These are phyloP conservation scores for Eupristina koningsbergeri DNA, from an alignment of 1,140 invertebrate genomes.

Conservation along the genomic window DNA sequence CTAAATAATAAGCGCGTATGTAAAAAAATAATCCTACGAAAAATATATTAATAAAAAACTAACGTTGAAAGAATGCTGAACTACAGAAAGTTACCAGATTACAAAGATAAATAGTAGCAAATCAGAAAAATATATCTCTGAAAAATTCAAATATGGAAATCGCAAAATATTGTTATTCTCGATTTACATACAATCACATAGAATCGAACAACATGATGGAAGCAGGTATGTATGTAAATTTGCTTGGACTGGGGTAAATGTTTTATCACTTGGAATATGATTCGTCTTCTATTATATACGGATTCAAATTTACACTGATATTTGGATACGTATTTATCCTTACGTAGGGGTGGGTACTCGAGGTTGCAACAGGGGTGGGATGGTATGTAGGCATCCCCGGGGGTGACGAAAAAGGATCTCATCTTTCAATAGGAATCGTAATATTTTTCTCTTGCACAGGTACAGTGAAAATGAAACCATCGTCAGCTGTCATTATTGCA, in stretches of 20 bases:
- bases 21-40: not conserved
- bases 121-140: conserved; percentile 8
- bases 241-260: not conserved
- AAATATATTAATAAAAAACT: conserved; percentile 5
- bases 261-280: not conserved
- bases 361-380: not conserved
- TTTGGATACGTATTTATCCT: not conserved
- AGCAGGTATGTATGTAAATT: conserved; percentile 35
- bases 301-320: not conserved
- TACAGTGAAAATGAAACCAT: not conserved
- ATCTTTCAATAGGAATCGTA: not conserved
- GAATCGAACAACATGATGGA: conserved; percentile 27
- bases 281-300: not conserved
- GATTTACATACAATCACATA: conserved; percentile 39
- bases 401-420: not conserved
- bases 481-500: not conserved
- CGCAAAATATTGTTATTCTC: conserved; percentile 39
- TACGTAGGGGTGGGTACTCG: no score
- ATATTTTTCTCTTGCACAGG: not conserved
- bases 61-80: not conserved
- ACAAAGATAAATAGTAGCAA: not conserved
- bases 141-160: conserved; percentile 16
- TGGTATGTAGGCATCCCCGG: not conserved
- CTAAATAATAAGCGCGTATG: no score
- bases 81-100: conserved; percentile 1